Conservation (phyloP, 2,797 vertebrate species). For the Glossophaga mutica region DNA sequence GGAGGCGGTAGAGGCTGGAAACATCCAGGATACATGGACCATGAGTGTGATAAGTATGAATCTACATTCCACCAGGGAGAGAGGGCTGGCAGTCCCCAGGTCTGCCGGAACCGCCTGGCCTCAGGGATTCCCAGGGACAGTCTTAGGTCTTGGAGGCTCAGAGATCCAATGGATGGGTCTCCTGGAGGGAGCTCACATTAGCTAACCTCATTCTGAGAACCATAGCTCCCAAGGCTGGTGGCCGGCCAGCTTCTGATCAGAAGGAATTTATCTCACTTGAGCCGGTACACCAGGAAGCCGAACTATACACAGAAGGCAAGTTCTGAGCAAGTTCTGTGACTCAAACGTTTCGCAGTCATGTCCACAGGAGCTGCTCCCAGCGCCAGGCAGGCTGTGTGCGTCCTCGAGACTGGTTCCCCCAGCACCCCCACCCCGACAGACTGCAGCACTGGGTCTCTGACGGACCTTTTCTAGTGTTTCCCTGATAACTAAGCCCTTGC, state of each 20-base stretch:
- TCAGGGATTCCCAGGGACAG: not conserved
- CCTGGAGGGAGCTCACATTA: not conserved
- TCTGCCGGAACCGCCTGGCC: not conserved
- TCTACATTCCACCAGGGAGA: not conserved
- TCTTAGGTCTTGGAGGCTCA: not conserved
- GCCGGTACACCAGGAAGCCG: not conserved
- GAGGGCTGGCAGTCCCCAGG: not conserved
- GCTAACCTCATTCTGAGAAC: not conserved
- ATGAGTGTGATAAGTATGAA: not conserved
- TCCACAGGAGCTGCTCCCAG: not conserved
- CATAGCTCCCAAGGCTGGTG: not conserved
- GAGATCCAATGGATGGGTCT: not conserved
- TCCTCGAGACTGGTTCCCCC: not conserved
- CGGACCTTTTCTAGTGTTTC: not conserved
- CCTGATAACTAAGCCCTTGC: not conserved
- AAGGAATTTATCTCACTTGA: not conserved
- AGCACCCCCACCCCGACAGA: not conserved
- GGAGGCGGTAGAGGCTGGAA: not conserved
- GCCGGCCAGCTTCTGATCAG: not conserved
- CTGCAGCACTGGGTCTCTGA: not conserved
- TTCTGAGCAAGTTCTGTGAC: not conserved
- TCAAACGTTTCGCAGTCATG: not conserved
- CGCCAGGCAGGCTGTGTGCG: not conserved
- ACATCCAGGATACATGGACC: not conserved
- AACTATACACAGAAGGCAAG: conserved; percentile 9